Percentiles rank a stretch among this genome's conserved stretches.
Evolutionary conservation across 2,113 vertebrate genomes (phyloP).

Genomic region (Vulpes lagopus): DNA sequence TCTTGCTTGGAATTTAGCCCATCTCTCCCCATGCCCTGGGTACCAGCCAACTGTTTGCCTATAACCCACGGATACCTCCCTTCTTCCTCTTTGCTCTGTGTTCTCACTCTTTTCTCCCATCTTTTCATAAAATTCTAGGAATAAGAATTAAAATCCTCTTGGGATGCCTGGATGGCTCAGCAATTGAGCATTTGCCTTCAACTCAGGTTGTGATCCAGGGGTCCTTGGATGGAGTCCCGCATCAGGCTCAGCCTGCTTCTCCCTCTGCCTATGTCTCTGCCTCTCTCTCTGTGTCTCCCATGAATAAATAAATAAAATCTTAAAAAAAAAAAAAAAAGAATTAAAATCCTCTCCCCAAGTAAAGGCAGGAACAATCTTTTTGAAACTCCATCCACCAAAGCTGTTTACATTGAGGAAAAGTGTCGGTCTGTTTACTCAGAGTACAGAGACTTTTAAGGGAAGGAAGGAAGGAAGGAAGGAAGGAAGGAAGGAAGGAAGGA

Average conservation of each 20-base stretch:
- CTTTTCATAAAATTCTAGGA: background rate
- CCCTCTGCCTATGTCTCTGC: too few relatives aligned
- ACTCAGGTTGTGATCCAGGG: too few relatives aligned
- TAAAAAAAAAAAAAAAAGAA: background rate
- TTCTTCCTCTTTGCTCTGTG: background rate
- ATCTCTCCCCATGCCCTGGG: background rate
- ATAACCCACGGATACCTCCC: accelerated
- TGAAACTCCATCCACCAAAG: background rate
- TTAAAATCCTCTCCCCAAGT: background rate
- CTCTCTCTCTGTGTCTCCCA: too few relatives aligned
- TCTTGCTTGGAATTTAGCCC: background rate
- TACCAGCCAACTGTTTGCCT: background rate
- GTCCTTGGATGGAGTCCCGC: too few relatives aligned
- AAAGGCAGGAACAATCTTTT: background rate
- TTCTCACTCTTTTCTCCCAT: background rate
- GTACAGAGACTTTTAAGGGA: background rate
- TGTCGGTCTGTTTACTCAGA: background rate
- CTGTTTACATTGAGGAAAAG: background rate
- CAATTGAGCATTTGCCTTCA: too few relatives aligned
- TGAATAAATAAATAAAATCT: too few relatives aligned
- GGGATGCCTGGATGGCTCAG: too few relatives aligned
- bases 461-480: too few relatives aligned
- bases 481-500: too few relatives aligned
- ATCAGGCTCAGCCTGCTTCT: too few relatives aligned
- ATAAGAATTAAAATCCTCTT: background rate